Percentiles rank a stretch among this genome's conserved stretches.
phyloP scores from a whole-genome alignment of 2,888 invertebrate genomes.

The Willowsia nigromaculata region DNA sequence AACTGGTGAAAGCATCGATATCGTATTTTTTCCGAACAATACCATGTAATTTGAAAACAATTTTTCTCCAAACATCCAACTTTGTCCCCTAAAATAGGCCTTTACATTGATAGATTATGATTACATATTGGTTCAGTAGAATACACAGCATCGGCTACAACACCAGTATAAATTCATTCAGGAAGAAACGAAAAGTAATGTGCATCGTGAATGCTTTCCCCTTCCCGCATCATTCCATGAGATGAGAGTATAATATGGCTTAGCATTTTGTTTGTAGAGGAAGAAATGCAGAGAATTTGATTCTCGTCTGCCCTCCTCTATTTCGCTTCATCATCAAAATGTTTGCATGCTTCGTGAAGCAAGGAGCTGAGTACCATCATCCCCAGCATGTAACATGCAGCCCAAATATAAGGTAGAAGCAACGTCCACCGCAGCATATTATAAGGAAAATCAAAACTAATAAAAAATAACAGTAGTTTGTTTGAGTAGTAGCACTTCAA shows the following conservation, averaged over 20 bases:
- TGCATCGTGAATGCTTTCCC: conserved; percentile 34
- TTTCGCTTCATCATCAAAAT: conserved; percentile 46
- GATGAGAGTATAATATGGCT: neutral
- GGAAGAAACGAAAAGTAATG: neutral
- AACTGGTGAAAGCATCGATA: conserved; percentile 32
- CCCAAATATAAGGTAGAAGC: too few species aligned
- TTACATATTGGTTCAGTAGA: conserved; percentile 35
- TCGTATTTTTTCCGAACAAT: neutral
- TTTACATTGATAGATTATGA: conserved; percentile 14
- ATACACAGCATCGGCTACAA: neutral
- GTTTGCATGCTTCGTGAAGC: conserved; percentile 32
- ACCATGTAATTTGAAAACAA: conserved; percentile 32
- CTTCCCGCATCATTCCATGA: neutral
- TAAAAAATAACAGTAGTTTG: too few species aligned
- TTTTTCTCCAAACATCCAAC: conserved; percentile 3
- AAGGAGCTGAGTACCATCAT: neutral
- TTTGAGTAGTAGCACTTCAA: too few species aligned
- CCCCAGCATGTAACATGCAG: neutral
- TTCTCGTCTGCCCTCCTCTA: conserved; percentile 31
- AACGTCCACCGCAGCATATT: too few species aligned
- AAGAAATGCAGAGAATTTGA: conserved; percentile 2
- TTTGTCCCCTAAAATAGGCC: neutral
- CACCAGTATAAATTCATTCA: neutral
- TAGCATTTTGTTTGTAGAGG: neutral
- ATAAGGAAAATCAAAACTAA: too few species aligned